Percentiles rank a stretch among this genome's conserved stretches.
Conservation (phyloP, 2,888 invertebrate genomes). For the Stenodema calcarata region DNA sequence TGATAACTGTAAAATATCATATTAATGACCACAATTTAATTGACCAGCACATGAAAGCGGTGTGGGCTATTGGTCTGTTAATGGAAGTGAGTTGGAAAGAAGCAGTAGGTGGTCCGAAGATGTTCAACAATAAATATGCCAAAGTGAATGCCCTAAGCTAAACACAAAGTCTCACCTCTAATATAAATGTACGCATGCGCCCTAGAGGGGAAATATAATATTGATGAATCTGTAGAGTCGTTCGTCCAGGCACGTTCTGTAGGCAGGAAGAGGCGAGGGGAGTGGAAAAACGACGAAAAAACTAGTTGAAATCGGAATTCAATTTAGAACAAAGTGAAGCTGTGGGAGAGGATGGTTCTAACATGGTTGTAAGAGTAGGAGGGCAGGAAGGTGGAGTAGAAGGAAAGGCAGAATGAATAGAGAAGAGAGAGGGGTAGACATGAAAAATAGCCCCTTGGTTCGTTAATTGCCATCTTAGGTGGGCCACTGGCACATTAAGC, state of each 20-base stretch:
- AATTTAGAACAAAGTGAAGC: constrained; percentile 48
- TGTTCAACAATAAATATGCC: constrained; percentile 43
- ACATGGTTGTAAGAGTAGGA: not conserved
- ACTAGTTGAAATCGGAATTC: constrained; percentile 49
- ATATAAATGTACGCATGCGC: constrained; percentile 46
- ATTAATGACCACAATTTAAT: constrained; percentile 34
- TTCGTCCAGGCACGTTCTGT: constrained; percentile 44
- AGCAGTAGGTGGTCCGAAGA: constrained; percentile 40
- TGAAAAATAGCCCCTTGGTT: constrained; percentile 46
- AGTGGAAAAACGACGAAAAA: constrained; percentile 15
- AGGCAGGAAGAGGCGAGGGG: not conserved
- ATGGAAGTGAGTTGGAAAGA: constrained; percentile 33
- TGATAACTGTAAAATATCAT: constrained; percentile 11
- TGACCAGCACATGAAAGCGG: constrained; percentile 14
- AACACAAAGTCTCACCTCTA: constrained; percentile 49
- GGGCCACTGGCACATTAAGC: constrained; percentile 51
- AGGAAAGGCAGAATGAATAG: not conserved
- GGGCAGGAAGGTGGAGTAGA: not conserved
- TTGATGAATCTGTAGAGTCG: constrained; percentile 46
- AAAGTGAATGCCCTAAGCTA: constrained; percentile 46
- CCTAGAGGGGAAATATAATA: constrained; percentile 35
- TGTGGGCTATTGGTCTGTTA: constrained; percentile 40
- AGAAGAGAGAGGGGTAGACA: constrained; percentile 35
- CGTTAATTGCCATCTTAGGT: constrained; percentile 51
- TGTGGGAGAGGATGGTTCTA: constrained; percentile 19